A percentile compares a stretch with the other conserved stretches of the same genome.
Conservation (phyloP, 2,888 invertebrate genomes). For the Horisme vitalbata region DNA sequence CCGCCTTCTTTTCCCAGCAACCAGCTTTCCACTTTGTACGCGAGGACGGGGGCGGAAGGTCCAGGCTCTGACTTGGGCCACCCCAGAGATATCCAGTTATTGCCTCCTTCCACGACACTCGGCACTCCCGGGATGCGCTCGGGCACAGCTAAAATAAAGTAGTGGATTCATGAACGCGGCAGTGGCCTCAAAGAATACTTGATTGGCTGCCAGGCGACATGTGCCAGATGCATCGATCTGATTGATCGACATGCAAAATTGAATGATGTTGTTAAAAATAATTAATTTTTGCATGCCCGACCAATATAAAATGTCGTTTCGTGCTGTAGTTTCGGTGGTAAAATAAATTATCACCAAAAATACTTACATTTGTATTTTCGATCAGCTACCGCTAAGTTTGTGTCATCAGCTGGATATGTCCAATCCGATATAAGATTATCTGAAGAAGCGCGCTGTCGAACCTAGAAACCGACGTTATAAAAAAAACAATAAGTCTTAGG, state of each 20-base stretch:
- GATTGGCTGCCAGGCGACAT: constrained; percentile 61
- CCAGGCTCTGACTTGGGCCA: constrained; percentile 90
- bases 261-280: constrained; percentile 27
- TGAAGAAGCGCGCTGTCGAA: constrained; percentile 88
- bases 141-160: constrained; percentile 88
- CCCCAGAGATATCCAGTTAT: constrained; percentile 91
- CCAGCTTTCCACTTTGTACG: constrained; percentile 93
- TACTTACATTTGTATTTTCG: constrained; percentile 77
- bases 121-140: constrained; percentile 90
- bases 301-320: too few relatives aligned
- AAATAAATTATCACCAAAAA: not conserved
- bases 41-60: constrained; percentile 88
- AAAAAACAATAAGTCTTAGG: too few relatives aligned
- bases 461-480: constrained; percentile 50
- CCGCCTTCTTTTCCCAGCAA: constrained; percentile 90
- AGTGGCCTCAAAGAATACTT: constrained; percentile 66
- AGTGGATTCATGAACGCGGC: constrained; percentile 51
- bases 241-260: constrained; percentile 36
- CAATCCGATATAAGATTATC: constrained; percentile 87
- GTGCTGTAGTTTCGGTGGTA: too few relatives aligned
- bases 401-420: constrained; percentile 78
- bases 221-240: constrained; percentile 57
- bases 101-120: constrained; percentile 90
- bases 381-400: constrained; percentile 68
- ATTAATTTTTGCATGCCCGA: constrained; percentile 3